These are phyloP conservation scores for Euzetes globulus DNA, from an alignment of 2,888 invertebrate genomes.

Conservation along the genomic window DNA sequence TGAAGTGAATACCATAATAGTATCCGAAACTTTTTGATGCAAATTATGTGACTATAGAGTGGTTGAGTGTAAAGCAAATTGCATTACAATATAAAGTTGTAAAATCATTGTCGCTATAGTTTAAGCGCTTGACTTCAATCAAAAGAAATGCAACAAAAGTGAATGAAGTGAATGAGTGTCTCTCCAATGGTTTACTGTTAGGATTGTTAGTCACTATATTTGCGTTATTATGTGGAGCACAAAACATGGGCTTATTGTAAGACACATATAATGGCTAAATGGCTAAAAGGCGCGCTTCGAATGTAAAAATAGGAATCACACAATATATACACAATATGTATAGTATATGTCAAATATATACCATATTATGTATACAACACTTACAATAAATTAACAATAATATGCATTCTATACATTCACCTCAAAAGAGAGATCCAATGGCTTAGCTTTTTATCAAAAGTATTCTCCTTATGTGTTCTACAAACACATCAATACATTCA, in stretches of 20 bases:
- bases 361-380: not conserved
- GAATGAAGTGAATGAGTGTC: conserved; percentile 19
- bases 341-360: not conserved
- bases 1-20: not conserved
- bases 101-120: conserved; percentile 26
- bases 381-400: not conserved
- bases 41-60: conserved; percentile 1
- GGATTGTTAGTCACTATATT: not conserved
- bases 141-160: conserved; percentile 25
- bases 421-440: conserved; percentile 1
- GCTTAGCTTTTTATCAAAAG: conserved; percentile 1
- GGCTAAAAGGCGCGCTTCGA: conserved; percentile 20
- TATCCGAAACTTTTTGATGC: not conserved
- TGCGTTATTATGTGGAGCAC: conserved; percentile 15
- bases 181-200: conserved; percentile 20
- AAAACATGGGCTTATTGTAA: conserved; percentile 21
- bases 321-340: conserved; percentile 16
- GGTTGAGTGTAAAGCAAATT: conserved; percentile 8
- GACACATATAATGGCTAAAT: not conserved
- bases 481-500: not conserved
- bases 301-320: conserved; percentile 21
- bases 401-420: conserved; percentile 7
- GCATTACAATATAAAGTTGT: conserved; percentile 26
- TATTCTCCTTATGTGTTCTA: not conserved
- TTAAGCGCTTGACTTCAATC: conserved; percentile 27